phyloP scores from a whole-genome alignment of 2,797 vertebrate genomes.

The Chlorospingus flavigularis region DNA sequence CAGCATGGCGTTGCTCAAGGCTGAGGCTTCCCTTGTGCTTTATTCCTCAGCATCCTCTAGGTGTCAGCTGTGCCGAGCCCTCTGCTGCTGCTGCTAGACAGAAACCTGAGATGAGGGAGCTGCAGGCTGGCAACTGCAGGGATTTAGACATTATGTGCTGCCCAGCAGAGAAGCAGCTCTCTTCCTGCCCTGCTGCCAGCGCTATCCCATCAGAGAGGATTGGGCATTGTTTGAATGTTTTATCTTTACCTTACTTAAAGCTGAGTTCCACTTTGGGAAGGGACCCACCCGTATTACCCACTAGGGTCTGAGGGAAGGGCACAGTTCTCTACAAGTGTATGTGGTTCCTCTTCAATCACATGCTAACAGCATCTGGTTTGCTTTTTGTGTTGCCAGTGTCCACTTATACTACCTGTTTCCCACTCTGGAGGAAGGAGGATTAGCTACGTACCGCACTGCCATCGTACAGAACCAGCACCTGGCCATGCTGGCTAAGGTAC shows the following conservation, averaged over 20 bases:
- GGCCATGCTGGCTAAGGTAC: constrained; percentile 97
- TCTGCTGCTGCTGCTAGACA: not conserved
- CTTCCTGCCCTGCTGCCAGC: not conserved
- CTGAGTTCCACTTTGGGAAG: not conserved
- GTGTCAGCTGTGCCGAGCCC: not conserved
- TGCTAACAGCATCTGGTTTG: not conserved
- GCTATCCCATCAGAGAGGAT: not conserved
- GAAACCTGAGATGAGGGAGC: not conserved
- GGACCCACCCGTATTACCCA: rapidly evolving
- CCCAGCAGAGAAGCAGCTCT: not conserved
- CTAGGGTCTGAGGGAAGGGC: not conserved
- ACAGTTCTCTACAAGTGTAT: not conserved
- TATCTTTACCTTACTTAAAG: not conserved
- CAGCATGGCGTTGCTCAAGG: rapidly evolving
- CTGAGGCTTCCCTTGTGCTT: not conserved
- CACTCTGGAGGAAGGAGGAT: constrained; percentile 91
- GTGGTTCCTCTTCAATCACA: not conserved
- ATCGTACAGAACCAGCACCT: constrained; percentile 99
- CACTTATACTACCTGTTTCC: constrained; percentile 97
- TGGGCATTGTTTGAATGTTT: not conserved
- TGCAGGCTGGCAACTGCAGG: not conserved
- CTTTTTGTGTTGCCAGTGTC: constrained; percentile 79
- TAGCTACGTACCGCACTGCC: constrained; percentile 96
- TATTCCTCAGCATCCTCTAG: not conserved
- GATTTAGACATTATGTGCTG: not conserved